Base-by-base conservation (phyloP, 2,888 invertebrate genomes). In the Blomia tropicalis region DNA sequence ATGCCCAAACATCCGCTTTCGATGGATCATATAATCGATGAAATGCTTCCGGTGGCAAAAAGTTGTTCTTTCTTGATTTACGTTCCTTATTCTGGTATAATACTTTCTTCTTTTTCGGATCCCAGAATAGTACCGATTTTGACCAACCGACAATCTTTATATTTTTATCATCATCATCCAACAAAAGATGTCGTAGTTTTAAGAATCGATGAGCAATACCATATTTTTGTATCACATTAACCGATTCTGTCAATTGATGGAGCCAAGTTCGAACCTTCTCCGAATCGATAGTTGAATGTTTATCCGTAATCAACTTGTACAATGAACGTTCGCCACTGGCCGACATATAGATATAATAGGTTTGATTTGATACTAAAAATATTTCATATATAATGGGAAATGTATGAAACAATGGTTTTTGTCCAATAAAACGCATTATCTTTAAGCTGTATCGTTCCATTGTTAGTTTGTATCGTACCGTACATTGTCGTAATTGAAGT, bases 121-220 rank as follows among this genome's bases (percentile, higher is more conserved):
- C 56, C 32, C 36, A 56, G 56, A 56, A 56, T 2, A 56, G 30
- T 2, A 56, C 56, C 29, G 56, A 23, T 25, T 56, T 56, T 14
- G n/a, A 19, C 56, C 56, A 56, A 23, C 56, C 56, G 23, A 56
- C 25, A 36, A 56, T 56, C 29, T 56, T 56, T 11, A 56, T 2
- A 2, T 56, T 27, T 27, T 7, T 41, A 14, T 27, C 51, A 7
- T 47, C 7, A 7, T 29, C 2, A 22, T 56, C 27, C 2, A 56
- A 14, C 2, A 56, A 11, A 11, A 56, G n/a, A 36, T 56, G 31
- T 25, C 29, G 22, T 3, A 56, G 56, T 23, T 31, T 29, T 19
- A 56, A 1, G 30, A 56, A 56, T 32, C 56, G 56, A 36, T 56
- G 56, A 36, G 56, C 56, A 31, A 56, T 56, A 25, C 56, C 56